Conservation (phyloP, 2,113 vertebrate species). For the Montifringilla adamsi region DNA sequence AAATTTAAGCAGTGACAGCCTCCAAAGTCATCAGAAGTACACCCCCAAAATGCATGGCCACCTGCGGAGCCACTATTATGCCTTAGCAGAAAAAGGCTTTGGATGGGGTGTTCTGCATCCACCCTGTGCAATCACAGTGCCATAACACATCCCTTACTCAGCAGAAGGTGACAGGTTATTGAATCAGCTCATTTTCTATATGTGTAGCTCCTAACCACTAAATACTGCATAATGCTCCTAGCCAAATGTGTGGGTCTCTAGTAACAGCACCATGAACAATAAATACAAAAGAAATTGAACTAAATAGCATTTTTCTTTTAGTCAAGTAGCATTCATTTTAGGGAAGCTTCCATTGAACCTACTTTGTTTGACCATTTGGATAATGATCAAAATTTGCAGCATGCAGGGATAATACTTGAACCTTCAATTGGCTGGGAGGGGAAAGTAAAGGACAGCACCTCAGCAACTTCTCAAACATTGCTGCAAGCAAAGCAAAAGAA, state of each 20-base stretch:
- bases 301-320: not conserved
- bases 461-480: not conserved
- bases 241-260: not conserved
- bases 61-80: accelerated
- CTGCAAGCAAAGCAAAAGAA: not conserved
- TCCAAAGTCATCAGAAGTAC: not conserved
- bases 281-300: not conserved
- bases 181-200: not conserved
- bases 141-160: not conserved
- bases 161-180: not conserved
- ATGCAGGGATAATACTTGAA: not conserved
- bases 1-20: not conserved
- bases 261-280: not conserved
- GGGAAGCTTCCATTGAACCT: not conserved
- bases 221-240: not conserved
- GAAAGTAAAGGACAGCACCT: not conserved
- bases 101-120: not conserved
- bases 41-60: not conserved
- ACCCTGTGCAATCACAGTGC: not conserved
- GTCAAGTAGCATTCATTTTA: not conserved
- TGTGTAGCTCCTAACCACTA: not conserved
- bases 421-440: not conserved
- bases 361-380: not conserved
- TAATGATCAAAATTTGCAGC: not conserved
- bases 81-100: not conserved